Conservation (phyloP, 2,888 invertebrate genomes). For the Colletes collaris region DNA sequence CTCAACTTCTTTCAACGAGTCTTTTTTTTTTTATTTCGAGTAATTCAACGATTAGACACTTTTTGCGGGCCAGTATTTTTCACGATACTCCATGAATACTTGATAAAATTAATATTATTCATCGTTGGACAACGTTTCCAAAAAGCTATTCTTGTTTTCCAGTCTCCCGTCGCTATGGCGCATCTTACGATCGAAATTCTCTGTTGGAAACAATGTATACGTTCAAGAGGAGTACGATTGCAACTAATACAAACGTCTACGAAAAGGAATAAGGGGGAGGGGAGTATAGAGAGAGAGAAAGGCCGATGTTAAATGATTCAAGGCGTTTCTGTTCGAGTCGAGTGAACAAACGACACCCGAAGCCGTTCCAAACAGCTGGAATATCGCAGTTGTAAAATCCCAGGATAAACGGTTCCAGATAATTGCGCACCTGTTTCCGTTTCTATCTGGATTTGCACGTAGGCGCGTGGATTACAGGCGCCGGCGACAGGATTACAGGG, state of each 20-base stretch:
- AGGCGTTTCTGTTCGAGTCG: neutral
- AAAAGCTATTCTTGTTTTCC: no score
- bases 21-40: no score
- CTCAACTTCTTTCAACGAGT: no score
- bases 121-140: no score
- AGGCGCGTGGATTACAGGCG: conserved; percentile 34
- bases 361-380: conserved; percentile 2
- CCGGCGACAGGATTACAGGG: conserved; percentile 34
- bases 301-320: neutral
- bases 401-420: conserved; percentile 43
- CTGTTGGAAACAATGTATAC: neutral
- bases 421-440: conserved; percentile 58
- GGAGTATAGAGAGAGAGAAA: neutral
- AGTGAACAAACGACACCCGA: neutral
- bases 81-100: no score
- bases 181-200: neutral
- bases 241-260: neutral
- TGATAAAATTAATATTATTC: no score
- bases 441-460: conserved; percentile 54
- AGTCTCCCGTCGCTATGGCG: no score
- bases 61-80: no score
- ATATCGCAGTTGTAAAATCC: conserved; percentile 36
- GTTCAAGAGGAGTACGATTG: neutral
- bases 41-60: no score
- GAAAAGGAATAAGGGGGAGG: neutral